A percentile compares a stretch with the other conserved stretches of the same genome.
Conservation (phyloP, 2,797 vertebrate genomes). For the Delichon dasypus region DNA sequence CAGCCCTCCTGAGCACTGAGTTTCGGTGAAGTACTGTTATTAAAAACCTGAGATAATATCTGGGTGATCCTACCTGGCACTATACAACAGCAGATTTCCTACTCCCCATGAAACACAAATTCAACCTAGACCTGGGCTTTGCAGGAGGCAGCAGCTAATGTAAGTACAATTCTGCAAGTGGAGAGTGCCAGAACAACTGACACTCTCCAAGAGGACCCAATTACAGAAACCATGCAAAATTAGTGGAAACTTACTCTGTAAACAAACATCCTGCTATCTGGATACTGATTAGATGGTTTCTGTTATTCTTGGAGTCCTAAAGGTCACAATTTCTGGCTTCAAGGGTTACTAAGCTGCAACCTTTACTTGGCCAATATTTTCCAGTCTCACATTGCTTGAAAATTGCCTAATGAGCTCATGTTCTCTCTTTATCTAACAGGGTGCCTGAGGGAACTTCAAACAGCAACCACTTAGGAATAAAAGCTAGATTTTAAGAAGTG, state of each 20-base stretch:
- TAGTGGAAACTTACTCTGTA: slow-evolving; percentile 58
- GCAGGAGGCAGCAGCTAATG: background rate
- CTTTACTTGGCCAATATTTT: slow-evolving; percentile 67
- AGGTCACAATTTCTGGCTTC: slow-evolving; percentile 70
- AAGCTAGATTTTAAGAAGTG: background rate
- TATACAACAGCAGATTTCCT: background rate
- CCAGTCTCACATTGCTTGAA: slow-evolving; percentile 64
- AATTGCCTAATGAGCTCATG: slow-evolving; percentile 62
- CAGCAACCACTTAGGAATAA: slow-evolving; percentile 35
- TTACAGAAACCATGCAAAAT: slow-evolving; percentile 62
- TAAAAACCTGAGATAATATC: background rate
- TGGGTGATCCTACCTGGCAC: background rate
- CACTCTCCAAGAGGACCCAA: slow-evolving; percentile 18
- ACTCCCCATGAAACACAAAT: background rate
- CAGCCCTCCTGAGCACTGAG: background rate
- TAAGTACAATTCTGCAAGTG: background rate
- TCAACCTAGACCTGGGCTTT: background rate
- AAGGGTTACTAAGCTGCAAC: slow-evolving; percentile 66
- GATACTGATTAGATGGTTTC: slow-evolving; percentile 74
- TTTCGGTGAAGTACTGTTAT: background rate
- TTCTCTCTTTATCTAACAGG: slow-evolving; percentile 58
- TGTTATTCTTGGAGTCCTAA: slow-evolving; percentile 63
- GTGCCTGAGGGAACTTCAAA: slow-evolving; percentile 61
- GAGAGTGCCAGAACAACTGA: background rate
- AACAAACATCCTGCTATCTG: slow-evolving; percentile 69